Conservation (phyloP, 2,113 vertebrate genomes). For the Menidia beryllina region DNA sequence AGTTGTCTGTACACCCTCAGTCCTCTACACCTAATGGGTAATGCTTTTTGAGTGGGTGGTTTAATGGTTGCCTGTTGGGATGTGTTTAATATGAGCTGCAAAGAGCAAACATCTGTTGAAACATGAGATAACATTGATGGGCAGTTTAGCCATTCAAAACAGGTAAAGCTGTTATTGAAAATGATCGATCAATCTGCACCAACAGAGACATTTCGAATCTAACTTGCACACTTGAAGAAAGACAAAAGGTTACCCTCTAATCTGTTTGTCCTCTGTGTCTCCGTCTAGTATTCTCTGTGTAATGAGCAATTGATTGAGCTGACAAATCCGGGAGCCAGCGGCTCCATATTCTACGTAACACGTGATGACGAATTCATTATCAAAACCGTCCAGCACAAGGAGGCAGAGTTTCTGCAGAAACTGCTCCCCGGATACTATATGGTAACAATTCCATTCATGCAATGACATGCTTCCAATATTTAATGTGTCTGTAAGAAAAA, state of each 20-base stretch:
- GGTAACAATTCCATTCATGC: slow-evolving; percentile 73
- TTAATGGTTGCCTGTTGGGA: background rate
- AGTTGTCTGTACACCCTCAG: background rate
- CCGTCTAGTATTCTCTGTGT: slow-evolving; percentile 91
- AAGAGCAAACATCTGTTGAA: background rate
- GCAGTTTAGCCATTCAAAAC: background rate
- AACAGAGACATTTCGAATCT: background rate
- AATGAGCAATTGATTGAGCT: slow-evolving; percentile 96
- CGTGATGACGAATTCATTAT: slow-evolving; percentile 98
- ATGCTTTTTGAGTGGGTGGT: slow-evolving; percentile 31
- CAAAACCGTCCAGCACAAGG: slow-evolving; percentile 97
- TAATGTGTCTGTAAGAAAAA: background rate
- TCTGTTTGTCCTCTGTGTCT: slow-evolving; percentile 18
- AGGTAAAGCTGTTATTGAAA: background rate
- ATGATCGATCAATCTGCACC: background rate
- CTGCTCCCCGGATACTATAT: slow-evolving; percentile 99
- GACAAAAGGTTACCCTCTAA: background rate
- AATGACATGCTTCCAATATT: background rate
- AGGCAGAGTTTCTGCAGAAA: slow-evolving; percentile 98
- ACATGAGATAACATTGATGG: background rate
- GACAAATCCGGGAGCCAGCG: slow-evolving; percentile 95
- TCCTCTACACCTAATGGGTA: slow-evolving; percentile 23
- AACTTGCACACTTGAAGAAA: background rate
- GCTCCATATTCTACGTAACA: slow-evolving; percentile 98
- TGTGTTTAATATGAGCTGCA: background rate